Base-by-base conservation (phyloP, 2,797 vertebrate genomes). In the Phaenicophaeus curvirostris region DNA sequence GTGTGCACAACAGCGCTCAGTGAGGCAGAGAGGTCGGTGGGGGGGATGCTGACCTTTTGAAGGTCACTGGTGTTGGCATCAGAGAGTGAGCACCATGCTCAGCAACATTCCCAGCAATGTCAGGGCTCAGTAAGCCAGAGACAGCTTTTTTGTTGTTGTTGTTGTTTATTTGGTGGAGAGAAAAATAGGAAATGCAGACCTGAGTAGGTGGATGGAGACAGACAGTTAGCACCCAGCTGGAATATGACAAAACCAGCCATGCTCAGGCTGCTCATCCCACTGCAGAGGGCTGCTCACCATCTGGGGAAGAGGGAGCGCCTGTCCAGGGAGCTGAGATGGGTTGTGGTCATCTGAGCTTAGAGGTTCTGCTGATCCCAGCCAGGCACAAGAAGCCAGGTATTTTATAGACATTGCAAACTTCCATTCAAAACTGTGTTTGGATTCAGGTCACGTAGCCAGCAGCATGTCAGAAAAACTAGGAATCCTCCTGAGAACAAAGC, bases 391-490 rank as follows among this genome's bases (percentile, higher is more conserved):
- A 75, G 31, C 51, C 59, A 87, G 65, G 54, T 71, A 63, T 93
- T 93, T 50, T 27, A 81, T 4, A 77, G 74, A 50, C 12, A 24
- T 48, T 63, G 58, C 51, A 71, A 66, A 71, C 27, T 53, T 85
- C 66, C 58, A 24, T 61, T 95, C 59, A 61, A 53, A 81, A 73
- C 35, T 57, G 51, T n/a, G 13, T 95, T 95, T 94, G 44, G 68
- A 95, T 92, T 95, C 89, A 92, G 82, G 92, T 92, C 94, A 96
- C 46, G 84, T 18, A 86, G 67, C 50, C 73, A 76, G 71, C 50
- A 72, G 90, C 53, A 79, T 63, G 72, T 91, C 83, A 90, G 93
- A 89, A 95, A 82, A 93, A 90, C 86, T 85, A 55, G 68, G 87
- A 93, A 92, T 77, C 42, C 94, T 90, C 90, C 76, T 2, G 86